Evolutionary conservation across 2,888 invertebrate genomes (phyloP).

Genomic region (Hyposoter didymator): DNA sequence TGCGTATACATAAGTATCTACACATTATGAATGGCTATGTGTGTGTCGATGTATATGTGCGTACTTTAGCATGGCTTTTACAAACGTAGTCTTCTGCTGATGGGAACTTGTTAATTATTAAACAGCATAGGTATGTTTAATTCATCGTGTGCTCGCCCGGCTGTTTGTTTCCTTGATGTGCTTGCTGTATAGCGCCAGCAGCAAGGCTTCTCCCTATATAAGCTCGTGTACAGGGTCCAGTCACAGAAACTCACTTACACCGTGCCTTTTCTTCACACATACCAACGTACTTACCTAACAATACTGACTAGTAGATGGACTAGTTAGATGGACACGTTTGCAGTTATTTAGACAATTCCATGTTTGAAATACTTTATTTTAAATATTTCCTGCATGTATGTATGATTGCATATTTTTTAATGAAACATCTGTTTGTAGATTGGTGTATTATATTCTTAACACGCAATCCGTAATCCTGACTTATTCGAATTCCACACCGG

Average conservation of each 20-base stretch:
- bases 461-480: conserved; percentile 12
- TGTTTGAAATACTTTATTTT: conserved; percentile 15
- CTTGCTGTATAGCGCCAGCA: conserved; percentile 47
- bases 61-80: conserved; percentile 55
- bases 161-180: conserved; percentile 84
- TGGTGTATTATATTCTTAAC: conserved; percentile 40
- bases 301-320: conserved; percentile 4
- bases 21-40: conserved; percentile 16
- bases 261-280: conserved; percentile 38
- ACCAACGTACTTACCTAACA: conserved; percentile 57
- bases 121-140: conserved; percentile 82
- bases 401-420: not conserved
- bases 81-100: conserved; percentile 75
- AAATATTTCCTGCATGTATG: conserved; percentile 1
- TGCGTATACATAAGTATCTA: conserved; percentile 53
- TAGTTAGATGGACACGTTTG: conserved; percentile 20
- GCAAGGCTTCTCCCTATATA: conserved; percentile 41
- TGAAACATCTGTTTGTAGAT: not conserved
- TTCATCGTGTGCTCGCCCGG: conserved; percentile 82
- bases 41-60: conserved; percentile 22
- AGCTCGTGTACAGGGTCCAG: conserved; percentile 62
- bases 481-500: conserved; percentile 42
- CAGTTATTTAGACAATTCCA: conserved; percentile 5
- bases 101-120: conserved; percentile 84
- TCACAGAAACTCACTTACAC: conserved; percentile 30